Conservation (phyloP, 2,888 invertebrate species). For the Dryadula phaetusa region DNA sequence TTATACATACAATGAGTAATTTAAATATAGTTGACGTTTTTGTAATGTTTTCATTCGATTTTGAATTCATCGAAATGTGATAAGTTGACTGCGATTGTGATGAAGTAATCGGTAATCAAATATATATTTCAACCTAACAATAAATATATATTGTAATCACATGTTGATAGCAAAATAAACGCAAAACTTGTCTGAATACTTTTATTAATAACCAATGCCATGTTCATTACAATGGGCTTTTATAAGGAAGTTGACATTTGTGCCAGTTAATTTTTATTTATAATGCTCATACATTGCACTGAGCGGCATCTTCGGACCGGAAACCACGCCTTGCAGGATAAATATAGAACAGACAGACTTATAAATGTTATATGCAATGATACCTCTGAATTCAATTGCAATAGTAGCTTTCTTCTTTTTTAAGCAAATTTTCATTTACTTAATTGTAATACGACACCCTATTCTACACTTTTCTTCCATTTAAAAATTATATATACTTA, state of each 20-base stretch:
- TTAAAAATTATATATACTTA: too few relatives aligned
- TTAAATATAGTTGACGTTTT: slow-evolving; percentile 1
- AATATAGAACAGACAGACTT: slow-evolving; percentile 69
- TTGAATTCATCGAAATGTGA: neutral
- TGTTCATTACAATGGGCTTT: slow-evolving; percentile 30
- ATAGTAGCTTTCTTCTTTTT: neutral
- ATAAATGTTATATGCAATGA: slow-evolving; percentile 37
- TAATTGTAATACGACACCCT: neutral
- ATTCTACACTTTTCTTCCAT: neutral
- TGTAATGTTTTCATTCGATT: neutral
- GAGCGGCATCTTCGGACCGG: slow-evolving; percentile 67
- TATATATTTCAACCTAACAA: neutral
- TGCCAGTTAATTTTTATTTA: slow-evolving; percentile 62
- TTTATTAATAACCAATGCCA: slow-evolving; percentile 14
- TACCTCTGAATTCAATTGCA: slow-evolving; percentile 21
- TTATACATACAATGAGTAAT: slow-evolving; percentile 47
- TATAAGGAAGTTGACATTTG: slow-evolving; percentile 52
- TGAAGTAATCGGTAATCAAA: neutral
- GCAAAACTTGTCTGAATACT: neutral
- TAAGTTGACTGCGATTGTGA: neutral
- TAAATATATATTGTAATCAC: neutral
- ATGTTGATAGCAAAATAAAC: neutral
- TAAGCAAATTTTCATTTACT: too few relatives aligned
- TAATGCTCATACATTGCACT: slow-evolving; percentile 59
- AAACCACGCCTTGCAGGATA: slow-evolving; percentile 72